phyloP scores from a whole-genome alignment of 2,888 invertebrate species.

The Andricus curvator region DNA sequence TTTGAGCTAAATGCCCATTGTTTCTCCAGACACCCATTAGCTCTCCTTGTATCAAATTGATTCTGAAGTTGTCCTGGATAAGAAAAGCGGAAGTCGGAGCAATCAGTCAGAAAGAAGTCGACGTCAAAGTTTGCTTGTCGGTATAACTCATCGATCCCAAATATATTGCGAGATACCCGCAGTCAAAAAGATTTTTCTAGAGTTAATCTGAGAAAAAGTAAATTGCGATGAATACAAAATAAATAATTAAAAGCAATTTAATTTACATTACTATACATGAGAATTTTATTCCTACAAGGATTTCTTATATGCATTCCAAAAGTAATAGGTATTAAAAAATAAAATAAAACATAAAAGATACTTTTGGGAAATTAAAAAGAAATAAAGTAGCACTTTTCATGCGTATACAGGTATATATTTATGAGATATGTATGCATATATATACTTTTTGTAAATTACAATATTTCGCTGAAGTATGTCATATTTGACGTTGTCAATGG shows the following conservation, averaged over 20 bases:
- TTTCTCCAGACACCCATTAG: conserved; percentile 28
- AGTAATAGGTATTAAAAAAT: background rate
- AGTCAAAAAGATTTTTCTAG: background rate
- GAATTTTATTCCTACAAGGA: too few species aligned
- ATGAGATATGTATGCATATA: background rate
- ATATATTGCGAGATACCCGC: background rate
- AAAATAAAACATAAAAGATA: too few species aligned
- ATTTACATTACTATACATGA: too few species aligned
- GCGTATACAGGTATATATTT: too few species aligned
- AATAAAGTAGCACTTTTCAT: too few species aligned
- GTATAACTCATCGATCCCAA: conserved; percentile 6
- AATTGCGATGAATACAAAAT: background rate
- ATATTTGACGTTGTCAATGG: background rate
- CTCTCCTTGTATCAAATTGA: conserved; percentile 39
- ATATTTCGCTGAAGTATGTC: background rate
- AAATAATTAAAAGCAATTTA: background rate
- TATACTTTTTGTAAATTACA: background rate
- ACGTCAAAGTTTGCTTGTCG: background rate
- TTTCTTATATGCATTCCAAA: too few species aligned
- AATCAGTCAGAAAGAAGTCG: conserved; percentile 23
- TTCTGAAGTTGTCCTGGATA: conserved; percentile 26
- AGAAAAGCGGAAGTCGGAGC: conserved; percentile 16
- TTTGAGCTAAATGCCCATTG: conserved; percentile 35
- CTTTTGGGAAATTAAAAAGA: too few species aligned
- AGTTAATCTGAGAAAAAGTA: background rate